phyloP scores from a whole-genome alignment of 1,140 invertebrate species.

The Geopemphigus sp. region DNA sequence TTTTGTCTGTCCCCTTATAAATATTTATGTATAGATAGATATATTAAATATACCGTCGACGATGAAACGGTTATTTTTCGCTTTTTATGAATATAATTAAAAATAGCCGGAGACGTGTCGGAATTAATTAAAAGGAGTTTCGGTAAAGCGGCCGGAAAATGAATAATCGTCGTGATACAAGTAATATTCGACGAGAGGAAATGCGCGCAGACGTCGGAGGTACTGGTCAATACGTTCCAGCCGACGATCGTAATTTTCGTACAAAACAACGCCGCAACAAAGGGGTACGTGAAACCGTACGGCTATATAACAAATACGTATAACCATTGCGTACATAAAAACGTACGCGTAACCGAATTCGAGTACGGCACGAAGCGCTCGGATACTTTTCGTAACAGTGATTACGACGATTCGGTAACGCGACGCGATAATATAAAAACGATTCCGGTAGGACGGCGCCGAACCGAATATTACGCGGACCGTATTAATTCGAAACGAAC shows the following conservation, averaged over 20 bases:
- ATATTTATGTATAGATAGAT: constrained; percentile 13
- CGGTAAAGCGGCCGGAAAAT: constrained; percentile 14
- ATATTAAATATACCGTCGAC: too few species aligned
- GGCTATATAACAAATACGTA: too few species aligned
- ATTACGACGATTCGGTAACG: too few species aligned
- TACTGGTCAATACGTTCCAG: background rate
- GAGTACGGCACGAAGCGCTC: too few species aligned
- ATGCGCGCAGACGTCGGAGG: too few species aligned
- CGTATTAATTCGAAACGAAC: too few species aligned
- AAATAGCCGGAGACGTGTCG: constrained; percentile 21
- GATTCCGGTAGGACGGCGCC: too few species aligned
- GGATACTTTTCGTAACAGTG: constrained; percentile 24
- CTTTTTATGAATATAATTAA: constrained; percentile 44
- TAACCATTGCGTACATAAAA: too few species aligned
- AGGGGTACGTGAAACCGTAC: background rate
- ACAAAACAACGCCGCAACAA: background rate
- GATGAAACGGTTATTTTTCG: constrained; percentile 36
- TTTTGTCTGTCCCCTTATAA: constrained; percentile 40
- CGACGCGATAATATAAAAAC: too few species aligned
- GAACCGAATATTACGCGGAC: too few species aligned
- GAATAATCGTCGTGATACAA: constrained; percentile 36
- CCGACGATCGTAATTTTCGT: background rate
- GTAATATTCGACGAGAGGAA: background rate
- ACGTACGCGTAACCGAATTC: too few species aligned
- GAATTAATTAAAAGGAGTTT: constrained; percentile 47